Evolutionary conservation across 1,140 invertebrate genomes (phyloP).

Genomic region (Penaeus vannamei): DNA sequence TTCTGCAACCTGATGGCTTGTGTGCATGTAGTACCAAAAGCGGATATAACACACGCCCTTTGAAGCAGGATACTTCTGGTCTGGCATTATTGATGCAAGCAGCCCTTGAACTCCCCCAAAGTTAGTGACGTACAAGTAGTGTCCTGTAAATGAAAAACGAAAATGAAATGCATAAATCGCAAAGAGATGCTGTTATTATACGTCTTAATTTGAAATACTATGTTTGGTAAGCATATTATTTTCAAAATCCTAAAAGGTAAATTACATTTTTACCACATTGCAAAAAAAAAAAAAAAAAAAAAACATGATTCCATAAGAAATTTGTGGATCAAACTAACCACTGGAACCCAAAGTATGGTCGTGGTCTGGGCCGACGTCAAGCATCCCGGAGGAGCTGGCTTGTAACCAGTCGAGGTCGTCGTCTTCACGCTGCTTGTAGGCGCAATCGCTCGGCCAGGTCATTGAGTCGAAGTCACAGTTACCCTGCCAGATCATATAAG

Average conservation of each 20-base stretch:
- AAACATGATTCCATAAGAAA: no score
- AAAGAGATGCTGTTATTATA: no score
- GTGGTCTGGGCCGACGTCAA: constrained; percentile 23
- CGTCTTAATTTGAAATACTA: no score
- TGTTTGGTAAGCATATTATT: no score
- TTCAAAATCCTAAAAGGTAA: no score
- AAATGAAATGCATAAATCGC: background rate
- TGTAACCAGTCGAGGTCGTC: constrained; percentile 48
- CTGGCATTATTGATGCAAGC: background rate
- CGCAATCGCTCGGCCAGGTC: constrained; percentile 14
- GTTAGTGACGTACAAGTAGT: constrained; percentile 47
- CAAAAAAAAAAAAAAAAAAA: no score
- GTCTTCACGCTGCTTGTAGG: constrained; percentile 26
- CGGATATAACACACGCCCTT: constrained; percentile 50
- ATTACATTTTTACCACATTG: no score
- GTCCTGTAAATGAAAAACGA: constrained; percentile 22
- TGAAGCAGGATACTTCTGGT: constrained; percentile 45
- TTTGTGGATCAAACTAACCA: background rate
- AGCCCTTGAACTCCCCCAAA: background rate
- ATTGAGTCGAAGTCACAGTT: constrained; percentile 55
- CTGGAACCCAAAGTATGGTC: constrained; percentile 46
- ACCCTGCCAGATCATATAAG: background rate
- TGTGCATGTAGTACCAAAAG: constrained; percentile 59
- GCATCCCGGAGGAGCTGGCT: constrained; percentile 8
- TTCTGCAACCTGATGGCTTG: background rate